Conservation (phyloP, 2,113 vertebrate genomes). For the Menidia beryllina region DNA sequence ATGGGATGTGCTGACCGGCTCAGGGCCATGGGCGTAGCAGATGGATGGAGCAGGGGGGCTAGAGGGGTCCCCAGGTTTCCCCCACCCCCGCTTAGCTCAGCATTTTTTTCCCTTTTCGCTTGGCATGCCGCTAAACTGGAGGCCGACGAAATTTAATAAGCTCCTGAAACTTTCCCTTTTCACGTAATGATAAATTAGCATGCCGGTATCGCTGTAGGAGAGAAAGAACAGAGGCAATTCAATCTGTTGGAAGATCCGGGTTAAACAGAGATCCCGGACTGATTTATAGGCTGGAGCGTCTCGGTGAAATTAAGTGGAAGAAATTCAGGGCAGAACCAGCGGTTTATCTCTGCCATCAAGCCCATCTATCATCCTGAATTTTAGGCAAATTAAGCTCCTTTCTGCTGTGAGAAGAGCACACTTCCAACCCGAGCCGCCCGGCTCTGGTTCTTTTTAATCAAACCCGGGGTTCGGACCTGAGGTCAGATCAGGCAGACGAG, state of each 20-base stretch:
- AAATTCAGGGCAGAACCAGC: constrained; percentile 48
- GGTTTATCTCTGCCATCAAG: constrained; percentile 73
- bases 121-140: constrained; percentile 46
- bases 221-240: constrained; percentile 35
- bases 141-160: constrained; percentile 53
- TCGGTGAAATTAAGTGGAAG: constrained; percentile 67
- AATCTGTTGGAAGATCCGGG: constrained; percentile 53
- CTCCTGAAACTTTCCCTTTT: constrained; percentile 49
- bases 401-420: constrained; percentile 7
- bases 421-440: constrained; percentile 32
- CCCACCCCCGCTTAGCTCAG: constrained; percentile 56
- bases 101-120: constrained; percentile 49
- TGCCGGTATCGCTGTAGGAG: constrained; percentile 54
- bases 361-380: constrained; percentile 60
- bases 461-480: constrained; percentile 12
- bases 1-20: constrained; percentile 40
- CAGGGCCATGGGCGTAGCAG: constrained; percentile 27
- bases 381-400: constrained; percentile 57
- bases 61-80: constrained; percentile 56
- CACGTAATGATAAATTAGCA: constrained; percentile 65
- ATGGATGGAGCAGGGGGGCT: constrained; percentile 30
- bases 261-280: constrained; percentile 51
- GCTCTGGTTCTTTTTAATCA: constrained; percentile 53
- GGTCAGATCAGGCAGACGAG: constrained; percentile 53
- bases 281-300: constrained; percentile 63